Conservation (phyloP, 2,888 invertebrate genomes). For the Limnephilus auricula region DNA sequence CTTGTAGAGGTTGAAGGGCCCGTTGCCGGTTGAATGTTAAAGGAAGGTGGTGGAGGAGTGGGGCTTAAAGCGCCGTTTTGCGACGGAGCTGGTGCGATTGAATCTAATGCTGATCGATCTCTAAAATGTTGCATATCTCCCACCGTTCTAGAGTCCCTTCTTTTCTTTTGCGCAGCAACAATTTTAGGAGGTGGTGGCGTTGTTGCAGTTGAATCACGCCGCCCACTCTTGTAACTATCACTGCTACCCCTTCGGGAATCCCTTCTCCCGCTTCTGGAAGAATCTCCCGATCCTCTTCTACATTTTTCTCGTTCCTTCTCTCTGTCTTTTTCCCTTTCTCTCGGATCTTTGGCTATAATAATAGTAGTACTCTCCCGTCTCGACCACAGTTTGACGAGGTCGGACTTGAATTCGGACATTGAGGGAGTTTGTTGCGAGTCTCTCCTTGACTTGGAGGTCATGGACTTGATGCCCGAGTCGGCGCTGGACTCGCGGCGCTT, state of each 20-base stretch:
- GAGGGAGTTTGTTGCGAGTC: slow-evolving; percentile 82
- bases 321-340: slow-evolving; percentile 71
- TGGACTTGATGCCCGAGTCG: slow-evolving; percentile 89
- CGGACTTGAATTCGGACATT: slow-evolving; percentile 82
- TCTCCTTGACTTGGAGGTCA: slow-evolving; percentile 82
- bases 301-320: slow-evolving; percentile 67
- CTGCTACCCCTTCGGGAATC: slow-evolving; percentile 80
- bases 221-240: slow-evolving; percentile 83
- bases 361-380: slow-evolving; percentile 82
- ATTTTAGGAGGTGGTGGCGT: slow-evolving; percentile 80
- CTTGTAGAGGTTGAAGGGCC: slow-evolving; percentile 60
- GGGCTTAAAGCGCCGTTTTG: slow-evolving; percentile 19
- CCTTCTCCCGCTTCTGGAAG: slow-evolving; percentile 69
- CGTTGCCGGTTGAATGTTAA: slow-evolving; percentile 49
- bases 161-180: slow-evolving; percentile 81
- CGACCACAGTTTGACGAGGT: slow-evolving; percentile 85
- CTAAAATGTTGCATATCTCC: slow-evolving; percentile 75
- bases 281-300: slow-evolving; percentile 82
- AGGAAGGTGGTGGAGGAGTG: slow-evolving; percentile 45
- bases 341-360: slow-evolving; percentile 72
- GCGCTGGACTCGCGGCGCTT: slow-evolving; percentile 93
- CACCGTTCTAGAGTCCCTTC: slow-evolving; percentile 77
- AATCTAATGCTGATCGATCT: slow-evolving; percentile 60
- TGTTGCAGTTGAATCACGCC: slow-evolving; percentile 82
- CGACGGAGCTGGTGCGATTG: slow-evolving; percentile 49